Evolutionary conservation across 2,113 vertebrate genomes (phyloP).

Genomic region (Lycaon pictus): DNA sequence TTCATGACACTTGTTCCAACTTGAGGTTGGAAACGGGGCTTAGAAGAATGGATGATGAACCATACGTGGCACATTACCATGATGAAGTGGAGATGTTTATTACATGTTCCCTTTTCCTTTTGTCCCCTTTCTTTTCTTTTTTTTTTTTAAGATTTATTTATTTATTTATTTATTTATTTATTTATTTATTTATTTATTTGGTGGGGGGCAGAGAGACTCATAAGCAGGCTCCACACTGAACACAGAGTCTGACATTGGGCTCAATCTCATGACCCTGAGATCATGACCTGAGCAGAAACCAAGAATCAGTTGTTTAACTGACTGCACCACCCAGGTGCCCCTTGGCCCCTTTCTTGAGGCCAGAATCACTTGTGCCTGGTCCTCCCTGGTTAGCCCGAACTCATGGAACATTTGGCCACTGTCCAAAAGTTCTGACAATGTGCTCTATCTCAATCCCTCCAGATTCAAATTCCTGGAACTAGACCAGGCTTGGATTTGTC

Average conservation of each 20-base stretch:
- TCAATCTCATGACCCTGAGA: not conserved
- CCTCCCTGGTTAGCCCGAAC: not conserved
- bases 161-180: not conserved
- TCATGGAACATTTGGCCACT: not conserved
- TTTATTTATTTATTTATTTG: not conserved
- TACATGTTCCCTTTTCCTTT: not conserved
- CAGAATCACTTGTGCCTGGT: not conserved
- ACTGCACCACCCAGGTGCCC: not conserved
- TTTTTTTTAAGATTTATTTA: not conserved
- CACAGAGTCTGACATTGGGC: not conserved
- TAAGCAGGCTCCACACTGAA: not conserved
- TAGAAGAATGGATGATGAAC: not conserved
- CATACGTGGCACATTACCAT: accelerated
- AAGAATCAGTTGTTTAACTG: not conserved
- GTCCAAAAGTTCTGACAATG: not conserved
- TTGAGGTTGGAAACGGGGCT: not conserved
- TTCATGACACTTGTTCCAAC: not conserved
- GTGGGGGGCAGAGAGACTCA: not conserved
- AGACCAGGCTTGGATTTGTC: not conserved
- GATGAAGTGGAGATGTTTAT: not conserved
- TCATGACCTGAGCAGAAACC: not conserved
- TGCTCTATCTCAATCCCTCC: not conserved
- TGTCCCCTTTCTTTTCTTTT: not conserved
- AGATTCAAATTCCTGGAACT: not conserved
- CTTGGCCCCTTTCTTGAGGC: not conserved